phyloP scores from a whole-genome alignment of 2,797 vertebrate genomes.

The Ctenopoma multispine region DNA sequence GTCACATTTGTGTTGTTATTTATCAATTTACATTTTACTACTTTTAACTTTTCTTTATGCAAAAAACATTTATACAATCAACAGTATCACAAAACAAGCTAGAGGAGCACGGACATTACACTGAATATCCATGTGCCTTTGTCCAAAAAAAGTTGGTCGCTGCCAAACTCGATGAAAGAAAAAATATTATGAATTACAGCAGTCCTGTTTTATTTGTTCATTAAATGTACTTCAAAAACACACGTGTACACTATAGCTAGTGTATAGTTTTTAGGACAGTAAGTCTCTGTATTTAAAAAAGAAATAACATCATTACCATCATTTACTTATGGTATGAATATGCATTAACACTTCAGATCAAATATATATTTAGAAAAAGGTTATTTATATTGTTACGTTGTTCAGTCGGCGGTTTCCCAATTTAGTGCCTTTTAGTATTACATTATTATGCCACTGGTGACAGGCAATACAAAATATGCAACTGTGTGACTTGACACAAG shows the following conservation, averaged over 20 bases:
- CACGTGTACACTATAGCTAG: too few species aligned
- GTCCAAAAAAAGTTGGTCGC: too few species aligned
- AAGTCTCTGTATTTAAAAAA: too few species aligned
- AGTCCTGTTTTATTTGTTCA: too few species aligned
- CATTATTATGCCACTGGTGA: conserved; percentile 39
- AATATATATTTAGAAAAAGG: background rate
- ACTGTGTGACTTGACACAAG: conserved; percentile 55
- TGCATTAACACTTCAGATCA: background rate
- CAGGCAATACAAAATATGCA: conserved; percentile 45
- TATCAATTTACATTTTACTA: too few species aligned
- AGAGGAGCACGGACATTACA: background rate
- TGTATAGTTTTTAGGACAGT: too few species aligned
- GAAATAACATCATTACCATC: too few species aligned
- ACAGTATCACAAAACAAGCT: background rate
- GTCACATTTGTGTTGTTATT: too few species aligned
- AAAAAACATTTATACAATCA: background rate
- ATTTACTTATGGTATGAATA: background rate
- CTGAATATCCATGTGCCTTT: too few species aligned
- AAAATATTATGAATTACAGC: too few species aligned
- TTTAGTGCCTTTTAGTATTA: conserved; percentile 23
- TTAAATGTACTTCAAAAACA: too few species aligned
- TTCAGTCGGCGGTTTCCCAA: conserved; percentile 35
- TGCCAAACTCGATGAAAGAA: too few species aligned
- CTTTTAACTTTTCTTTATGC: background rate
- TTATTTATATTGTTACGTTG: conserved; percentile 1